Conservation (phyloP, 2,113 vertebrate species). For the Podilymbus podiceps region DNA sequence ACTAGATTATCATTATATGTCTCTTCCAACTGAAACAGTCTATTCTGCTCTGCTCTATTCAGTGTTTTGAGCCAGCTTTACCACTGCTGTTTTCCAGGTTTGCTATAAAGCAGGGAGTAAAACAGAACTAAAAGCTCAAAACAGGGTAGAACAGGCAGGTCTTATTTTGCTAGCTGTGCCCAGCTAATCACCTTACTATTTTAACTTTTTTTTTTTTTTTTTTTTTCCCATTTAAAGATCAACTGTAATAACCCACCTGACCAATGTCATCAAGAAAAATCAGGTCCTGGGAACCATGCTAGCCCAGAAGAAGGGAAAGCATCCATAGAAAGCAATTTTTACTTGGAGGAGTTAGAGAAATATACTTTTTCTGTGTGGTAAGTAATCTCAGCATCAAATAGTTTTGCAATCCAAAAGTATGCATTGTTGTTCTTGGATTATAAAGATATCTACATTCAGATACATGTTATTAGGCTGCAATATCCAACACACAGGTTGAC, state of each 20-base stretch:
- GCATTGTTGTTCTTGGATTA: background rate
- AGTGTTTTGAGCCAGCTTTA: background rate
- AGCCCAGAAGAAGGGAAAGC: background rate
- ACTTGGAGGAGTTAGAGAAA: conserved; percentile 71
- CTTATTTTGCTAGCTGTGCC: background rate
- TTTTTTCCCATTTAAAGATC: background rate
- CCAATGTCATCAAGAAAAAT: background rate
- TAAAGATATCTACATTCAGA: background rate
- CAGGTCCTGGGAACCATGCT: background rate
- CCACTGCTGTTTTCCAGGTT: background rate
- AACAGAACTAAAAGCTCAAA: background rate
- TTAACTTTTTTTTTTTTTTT: background rate
- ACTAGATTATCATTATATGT: rapidly evolving
- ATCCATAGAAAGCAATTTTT: background rate
- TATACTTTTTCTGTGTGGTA: conserved; percentile 75
- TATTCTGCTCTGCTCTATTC: background rate
- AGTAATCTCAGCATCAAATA: conserved; percentile 1
- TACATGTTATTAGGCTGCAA: background rate
- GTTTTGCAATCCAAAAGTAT: background rate
- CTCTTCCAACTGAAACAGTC: background rate
- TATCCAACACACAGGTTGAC: background rate
- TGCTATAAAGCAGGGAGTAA: background rate
- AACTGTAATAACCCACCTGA: background rate
- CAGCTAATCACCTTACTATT: background rate
- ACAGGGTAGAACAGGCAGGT: background rate